Base-by-base conservation (phyloP, 2,888 invertebrate genomes). In the Melanchra persicariae region DNA sequence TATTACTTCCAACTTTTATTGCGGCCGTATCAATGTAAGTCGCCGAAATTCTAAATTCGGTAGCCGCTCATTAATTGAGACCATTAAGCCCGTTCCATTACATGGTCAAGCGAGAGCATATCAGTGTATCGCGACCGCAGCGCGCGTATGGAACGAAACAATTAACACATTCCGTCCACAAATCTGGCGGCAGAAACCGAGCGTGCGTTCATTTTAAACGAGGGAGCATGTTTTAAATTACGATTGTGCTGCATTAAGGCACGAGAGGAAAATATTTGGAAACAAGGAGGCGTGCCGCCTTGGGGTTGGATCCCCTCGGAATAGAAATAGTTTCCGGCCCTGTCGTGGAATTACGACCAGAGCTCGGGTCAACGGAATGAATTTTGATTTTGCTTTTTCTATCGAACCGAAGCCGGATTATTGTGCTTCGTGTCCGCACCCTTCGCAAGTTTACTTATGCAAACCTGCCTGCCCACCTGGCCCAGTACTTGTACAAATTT, bases 311-410 rank as follows among this genome's bases (percentile, higher is more conserved):
- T 89, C 93, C 94, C 93, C 88, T 90, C 88, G 84, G 93, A 93
- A 94, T 93, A 90, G 93, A 92, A 95, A 95, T 95, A 95, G 95
- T 93, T 94, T 94, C 91, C 91, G 92, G 89, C 83, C 87, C 87
- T 86, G 83, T 83, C 86, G 80, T 88, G 89, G 90, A 93, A 93
- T 94, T 94, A 93, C 93, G 91, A 87, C 85, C 89, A 86, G 77
- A 60, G 79, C 85, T 77, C 83, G 92, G 93, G 94, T 93, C 93
- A 93, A 88, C 89, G 90, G 91, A 93, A 94, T 94, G 94, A 95
- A 95, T 95, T 95, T 93, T 92, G 93, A 94, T 94, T 94, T 91
- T 89, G 93, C 89, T 92, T 93, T 94, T 93, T 93, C 93, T 91
- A 93, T 93, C 84, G 88, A 85, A 83, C 81, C 68, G 72, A 86